Evolutionary conservation across 2,888 invertebrate species (phyloP).

Genomic region (Drosophila barbarae): DNA sequence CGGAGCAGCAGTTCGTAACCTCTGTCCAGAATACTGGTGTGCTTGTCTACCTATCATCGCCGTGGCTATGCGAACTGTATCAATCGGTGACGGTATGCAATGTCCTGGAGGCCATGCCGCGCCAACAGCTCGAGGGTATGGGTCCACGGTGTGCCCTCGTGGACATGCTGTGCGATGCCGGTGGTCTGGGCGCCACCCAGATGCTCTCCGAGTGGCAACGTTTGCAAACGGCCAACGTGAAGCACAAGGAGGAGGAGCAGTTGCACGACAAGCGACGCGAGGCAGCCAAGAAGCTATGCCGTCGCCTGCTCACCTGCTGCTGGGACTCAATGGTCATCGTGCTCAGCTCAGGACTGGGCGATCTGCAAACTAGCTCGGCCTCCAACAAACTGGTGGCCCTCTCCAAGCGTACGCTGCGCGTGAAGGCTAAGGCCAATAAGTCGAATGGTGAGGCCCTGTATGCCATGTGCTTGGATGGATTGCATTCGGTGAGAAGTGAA

Average conservation of each 20-base stretch:
- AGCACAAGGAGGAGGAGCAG: conserved; percentile 82
- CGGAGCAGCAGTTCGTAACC: conserved; percentile 94
- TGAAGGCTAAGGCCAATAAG: conserved; percentile 80
- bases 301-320: conserved; percentile 90
- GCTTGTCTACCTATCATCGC: conserved; percentile 93
- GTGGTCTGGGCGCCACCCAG: conserved; percentile 90
- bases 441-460: conserved; percentile 87
- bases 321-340: conserved; percentile 96
- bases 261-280: conserved; percentile 85
- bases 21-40: conserved; percentile 96
- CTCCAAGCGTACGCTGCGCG: conserved; percentile 80
- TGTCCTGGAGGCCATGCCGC: conserved; percentile 74
- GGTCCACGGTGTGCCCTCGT: conserved; percentile 78
- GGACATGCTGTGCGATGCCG: conserved; percentile 85
- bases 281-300: conserved; percentile 88
- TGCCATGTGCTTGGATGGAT: conserved; percentile 91
- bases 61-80: conserved; percentile 96
- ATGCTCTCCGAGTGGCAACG: conserved; percentile 93
- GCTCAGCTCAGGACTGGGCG: conserved; percentile 88
- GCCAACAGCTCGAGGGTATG: conserved; percentile 73
- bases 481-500: conserved; percentile 86
- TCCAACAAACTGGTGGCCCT: conserved; percentile 83
- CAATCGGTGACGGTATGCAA: conserved; percentile 88
- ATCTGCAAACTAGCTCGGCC: conserved; percentile 77
- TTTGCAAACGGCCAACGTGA: conserved; percentile 88